Base-by-base conservation (phyloP, 1,140 invertebrate genomes). In the Dendrolimus punctatus region DNA sequence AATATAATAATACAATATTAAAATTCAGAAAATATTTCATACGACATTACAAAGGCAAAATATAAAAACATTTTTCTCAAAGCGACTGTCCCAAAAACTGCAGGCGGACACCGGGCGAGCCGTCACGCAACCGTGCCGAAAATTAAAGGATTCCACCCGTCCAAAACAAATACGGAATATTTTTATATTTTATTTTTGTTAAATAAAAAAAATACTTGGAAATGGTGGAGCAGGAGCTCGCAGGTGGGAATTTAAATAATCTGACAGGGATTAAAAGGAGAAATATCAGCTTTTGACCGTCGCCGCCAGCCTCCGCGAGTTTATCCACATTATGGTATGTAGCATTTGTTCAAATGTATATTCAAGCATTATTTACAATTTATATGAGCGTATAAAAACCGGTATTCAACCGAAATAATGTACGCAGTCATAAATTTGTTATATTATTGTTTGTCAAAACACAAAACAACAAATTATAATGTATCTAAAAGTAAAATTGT, bases 231-330 rank as follows among this genome's bases (percentile, higher is more conserved):
- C 68, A 67, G 62, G 64, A 65, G 64, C 69, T 73, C 72, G 75
- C 83, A 86, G 83, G 83, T 86, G 83, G 83, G 83, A 86, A 86
- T 86, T 86, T 86, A 86, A 86, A 86, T 85, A 86, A 86, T 85
- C 83, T 83, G 80, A 79, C 79, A 81, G 78, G 80, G 80, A 82
- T 86, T 83, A 84, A 86, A 83, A 77, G 71, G 76, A 82, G 74
- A 78, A 86, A 82, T 79, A 86, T 82, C 78, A 82, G 79, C 78
- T 75, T 86, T 80, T 83, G 80, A 83, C 79, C 83, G 76, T 71
- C 73, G 80, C 69, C 75, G 62, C 68, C 66, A 60, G 71, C 58
- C 54, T 60, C 62, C 56, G 61, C 64, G 58, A 71, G 76, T 74
- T 85, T 82, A 81, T 68, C 71, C 68, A 81, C 68, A 77, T 83